Base-by-base conservation (phyloP, 2,888 invertebrate genomes). In the Oxytorus armatus region DNA sequence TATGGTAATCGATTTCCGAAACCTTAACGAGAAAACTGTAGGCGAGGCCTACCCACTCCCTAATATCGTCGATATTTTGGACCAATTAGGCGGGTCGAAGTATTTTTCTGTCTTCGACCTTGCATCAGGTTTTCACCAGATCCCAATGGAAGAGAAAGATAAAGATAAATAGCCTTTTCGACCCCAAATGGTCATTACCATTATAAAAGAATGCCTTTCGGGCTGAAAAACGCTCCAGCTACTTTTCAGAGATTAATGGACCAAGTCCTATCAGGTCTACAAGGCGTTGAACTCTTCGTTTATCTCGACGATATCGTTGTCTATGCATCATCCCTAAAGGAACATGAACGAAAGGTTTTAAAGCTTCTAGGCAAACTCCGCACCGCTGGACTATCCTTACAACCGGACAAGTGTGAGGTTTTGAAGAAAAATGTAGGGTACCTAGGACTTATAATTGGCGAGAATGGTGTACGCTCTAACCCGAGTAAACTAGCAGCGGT, bases 221-320 rank as follows among this genome's bases (percentile, higher is more conserved):
- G 65, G 18, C 25, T 73, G 0, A 57, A 66, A 39, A 66, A 68
- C n/a, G 66, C 75, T 0, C 61, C 61, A 1, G 72, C 61, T 0
- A 72, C 75, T 0, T 66, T 75, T 1, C 44, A 75, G 7, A 18
- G 75, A 0, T n/a, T 66, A 14, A 66, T 55, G 66, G 66, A 74
- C 11, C 7, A 49, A 0, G 49, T 72, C 0, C 8, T 61, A 1
- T 23, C 10, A 11, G 75, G 68, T 0, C 10, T 69, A 0, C 77
- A 77, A 36, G 70, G 70, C 0, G 53, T n/a, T 2, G 76, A 74
- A 18, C 23, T 66, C 1, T 78, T 79, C n/a, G 65, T 81, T 1
- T 82, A 82, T 21, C 57, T 82, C 8, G 82, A 81, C n/a, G 81
- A 82, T 16, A 49, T 82, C 0, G 68, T 82, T 0, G 29, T 82